Percentiles rank a stretch among this genome's conserved stretches.
phyloP scores from a whole-genome alignment of 2,888 invertebrate species.

The Epiblema foenella region DNA sequence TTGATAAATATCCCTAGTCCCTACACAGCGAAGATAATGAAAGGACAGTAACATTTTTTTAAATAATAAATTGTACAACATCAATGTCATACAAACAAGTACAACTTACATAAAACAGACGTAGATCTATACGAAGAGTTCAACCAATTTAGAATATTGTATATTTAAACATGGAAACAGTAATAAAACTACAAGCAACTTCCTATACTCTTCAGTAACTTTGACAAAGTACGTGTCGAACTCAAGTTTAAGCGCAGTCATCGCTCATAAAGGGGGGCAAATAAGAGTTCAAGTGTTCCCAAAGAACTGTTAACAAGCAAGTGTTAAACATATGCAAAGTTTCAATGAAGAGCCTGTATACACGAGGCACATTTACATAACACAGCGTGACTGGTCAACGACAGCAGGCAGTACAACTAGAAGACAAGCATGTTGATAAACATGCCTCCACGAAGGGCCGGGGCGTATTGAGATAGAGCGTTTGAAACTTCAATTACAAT shows the following conservation, averaged over 20 bases:
- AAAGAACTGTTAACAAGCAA: slow-evolving; percentile 40
- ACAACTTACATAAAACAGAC: not conserved
- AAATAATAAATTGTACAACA: slow-evolving; percentile 3
- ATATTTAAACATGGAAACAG: not conserved
- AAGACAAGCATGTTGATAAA: slow-evolving; percentile 26
- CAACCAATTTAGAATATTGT: not conserved
- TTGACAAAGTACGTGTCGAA: slow-evolving; percentile 1
- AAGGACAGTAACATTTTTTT: not conserved
- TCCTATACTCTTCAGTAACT: not conserved
- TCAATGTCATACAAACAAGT: not conserved
- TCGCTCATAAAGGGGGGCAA: slow-evolving; percentile 22
- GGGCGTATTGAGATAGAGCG: not conserved
- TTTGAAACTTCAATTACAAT: slow-evolving; percentile 8
- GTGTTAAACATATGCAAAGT: slow-evolving; percentile 42
- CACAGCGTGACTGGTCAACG: slow-evolving; percentile 40
- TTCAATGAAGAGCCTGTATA: slow-evolving; percentile 31
- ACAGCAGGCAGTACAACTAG: slow-evolving; percentile 31
- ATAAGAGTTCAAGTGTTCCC: slow-evolving; percentile 32
- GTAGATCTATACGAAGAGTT: not conserved
- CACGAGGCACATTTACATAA: slow-evolving; percentile 38
- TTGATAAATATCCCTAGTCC: not conserved
- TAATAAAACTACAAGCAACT: not conserved
- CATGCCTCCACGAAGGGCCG: not conserved
- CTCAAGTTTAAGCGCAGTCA: slow-evolving; percentile 16
- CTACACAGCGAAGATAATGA: not conserved